Evolutionary conservation across 2,113 vertebrate species (phyloP).

Genomic region (Passer domesticus): DNA sequence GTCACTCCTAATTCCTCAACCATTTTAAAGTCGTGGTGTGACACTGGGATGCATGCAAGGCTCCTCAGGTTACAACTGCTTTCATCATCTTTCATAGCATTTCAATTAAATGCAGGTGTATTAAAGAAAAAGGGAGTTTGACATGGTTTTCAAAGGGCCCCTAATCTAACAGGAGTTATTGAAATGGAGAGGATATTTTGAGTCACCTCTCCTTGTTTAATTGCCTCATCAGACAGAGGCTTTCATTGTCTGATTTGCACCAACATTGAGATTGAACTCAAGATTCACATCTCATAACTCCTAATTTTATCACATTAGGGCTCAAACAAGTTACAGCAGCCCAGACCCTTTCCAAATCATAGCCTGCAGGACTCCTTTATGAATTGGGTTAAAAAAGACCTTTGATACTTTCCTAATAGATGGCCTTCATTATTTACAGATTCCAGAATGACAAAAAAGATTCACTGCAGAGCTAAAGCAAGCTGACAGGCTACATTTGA

Average conservation of each 20-base stretch:
- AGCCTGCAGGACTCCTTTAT: slow-evolving; percentile 41
- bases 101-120: neutral
- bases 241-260: slow-evolving; percentile 35
- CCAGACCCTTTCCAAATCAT: neutral
- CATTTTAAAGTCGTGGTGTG: neutral
- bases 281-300: slow-evolving; percentile 17
- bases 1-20: neutral
- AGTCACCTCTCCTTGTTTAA: slow-evolving; percentile 29
- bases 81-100: neutral
- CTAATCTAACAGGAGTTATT: slow-evolving; percentile 33
- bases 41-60: neutral
- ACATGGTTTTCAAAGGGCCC: neutral
- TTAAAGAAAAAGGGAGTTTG: neutral
- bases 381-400: slow-evolving; percentile 32
- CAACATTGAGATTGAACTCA: neutral
- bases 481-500: neutral
- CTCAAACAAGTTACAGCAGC: neutral
- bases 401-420: slow-evolving; percentile 32
- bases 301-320: slow-evolving; percentile 19
- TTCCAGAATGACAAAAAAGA: slow-evolving; percentile 25
- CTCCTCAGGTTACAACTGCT: neutral
- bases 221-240: slow-evolving; percentile 22
- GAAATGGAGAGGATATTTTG: slow-evolving; percentile 14
- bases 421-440: slow-evolving; percentile 49
- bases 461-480: slow-evolving; percentile 14